A percentile compares a stretch with the other conserved stretches of the same genome.
phyloP scores from a whole-genome alignment of 2,888 invertebrate species.

The Ferdinandea cuprea region DNA sequence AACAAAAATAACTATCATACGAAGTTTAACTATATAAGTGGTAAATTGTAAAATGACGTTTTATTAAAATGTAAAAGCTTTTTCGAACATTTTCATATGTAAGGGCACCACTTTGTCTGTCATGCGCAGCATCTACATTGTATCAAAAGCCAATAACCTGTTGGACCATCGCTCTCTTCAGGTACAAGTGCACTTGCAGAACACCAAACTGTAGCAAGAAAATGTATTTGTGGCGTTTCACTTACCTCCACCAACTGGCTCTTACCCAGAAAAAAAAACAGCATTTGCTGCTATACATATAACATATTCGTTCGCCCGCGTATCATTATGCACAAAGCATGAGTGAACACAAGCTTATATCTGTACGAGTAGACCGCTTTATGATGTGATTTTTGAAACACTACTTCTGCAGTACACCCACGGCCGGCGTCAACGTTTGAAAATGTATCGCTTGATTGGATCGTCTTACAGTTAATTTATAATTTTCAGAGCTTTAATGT shows the following conservation, averaged over 20 bases:
- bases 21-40: not conserved
- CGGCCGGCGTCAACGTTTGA: not conserved
- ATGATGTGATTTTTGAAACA: constrained; percentile 32
- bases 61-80: constrained; percentile 23
- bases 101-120: constrained; percentile 5
- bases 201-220: constrained; percentile 8
- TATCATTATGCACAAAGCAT: not conserved
- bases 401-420: not conserved
- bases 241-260: constrained; percentile 7
- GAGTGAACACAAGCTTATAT: not conserved
- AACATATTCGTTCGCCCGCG: not conserved
- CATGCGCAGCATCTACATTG: not conserved
- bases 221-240: not conserved
- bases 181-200: constrained; percentile 17
- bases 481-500: constrained; percentile 15
- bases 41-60: not conserved
- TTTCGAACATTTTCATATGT: constrained; percentile 20
- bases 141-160: constrained; percentile 41
- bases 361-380: not conserved
- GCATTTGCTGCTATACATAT: not conserved
- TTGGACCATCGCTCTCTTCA: constrained; percentile 9
- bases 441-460: constrained; percentile 25
- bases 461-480: constrained; percentile 32
- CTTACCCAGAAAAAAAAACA: constrained; percentile 8
- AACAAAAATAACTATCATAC: no score